Evolutionary conservation across 2,888 invertebrate species (phyloP), one percentile per base, ranked within the genome.

Genomic region (Callyntrura sp.): DNA sequence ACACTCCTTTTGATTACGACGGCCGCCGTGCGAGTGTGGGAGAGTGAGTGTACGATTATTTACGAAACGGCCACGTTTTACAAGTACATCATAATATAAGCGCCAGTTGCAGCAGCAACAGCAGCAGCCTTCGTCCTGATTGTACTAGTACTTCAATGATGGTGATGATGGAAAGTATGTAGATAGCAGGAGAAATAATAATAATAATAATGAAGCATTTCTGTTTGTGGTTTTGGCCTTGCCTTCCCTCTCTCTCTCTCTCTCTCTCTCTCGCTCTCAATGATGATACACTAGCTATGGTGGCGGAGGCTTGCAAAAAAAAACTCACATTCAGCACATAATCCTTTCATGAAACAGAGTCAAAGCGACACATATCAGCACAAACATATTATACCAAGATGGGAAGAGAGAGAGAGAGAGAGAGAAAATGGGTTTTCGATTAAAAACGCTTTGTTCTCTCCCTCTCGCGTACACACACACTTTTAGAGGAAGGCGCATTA

Each of bases 181-280:
- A 68, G 35, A 68, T 48, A 45, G 73, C 23, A 20, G 48, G 45
- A 23, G 55, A 55, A 78, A 78, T 78, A 73, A 73, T 73, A 65
- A 55, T 55, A 55, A 45, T 51, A 60, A 78, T 78, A 78, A 78
- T 78, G 78, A 78, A 78, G 78, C 78, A 78, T 78, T 78, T 78
- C 78, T 78, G 78, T 28, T 55, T 78, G 55, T 55, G 25, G 78
- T 55, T 57, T 78, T 78, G 45, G 45, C 17, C 73, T 20, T 48
- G 45, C 45, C 73, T 17, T 6, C 5, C 8, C 70, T 43, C 43
- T 70, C 62, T 25, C 68, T 62, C 62, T 70, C 43, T 45, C 20
- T 23, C 51, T 45, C 23, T 20, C 28, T 12, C n/a, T 28, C 23
- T 9, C n/a, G 28, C 20, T 43, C 8, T 11, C 28, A 28, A 28